Evolutionary conservation across 2,113 vertebrate genomes (phyloP), one percentile per base, ranked within the genome.

Genomic region (Thamnaconus septentrionalis): DNA sequence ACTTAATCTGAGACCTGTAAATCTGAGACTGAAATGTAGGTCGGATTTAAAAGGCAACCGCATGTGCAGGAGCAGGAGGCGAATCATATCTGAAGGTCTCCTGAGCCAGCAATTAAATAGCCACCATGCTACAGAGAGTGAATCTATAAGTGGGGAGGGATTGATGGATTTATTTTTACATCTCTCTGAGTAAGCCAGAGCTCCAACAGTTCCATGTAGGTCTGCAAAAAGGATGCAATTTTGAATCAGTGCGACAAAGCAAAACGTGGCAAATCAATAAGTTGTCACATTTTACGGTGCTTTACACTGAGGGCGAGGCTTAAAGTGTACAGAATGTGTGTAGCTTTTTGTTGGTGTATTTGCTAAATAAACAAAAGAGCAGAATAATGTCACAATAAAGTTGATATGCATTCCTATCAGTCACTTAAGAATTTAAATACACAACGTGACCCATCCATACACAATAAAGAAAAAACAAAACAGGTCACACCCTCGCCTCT

Each of bases 21-120:
- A 58, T 59, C 43, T 45, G 49, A 42, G n/a, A n/a, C n/a, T n/a
- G n/a, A n/a, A n/a, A 69, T 71, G 6, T 74, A 44, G 67, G 66
- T 72, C 56, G 69, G 45, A 48, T 71, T 63, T 55, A 54, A 69
- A 65, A 60, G 40, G 53, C 40, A 55, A 11, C 43, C 3, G 10
- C 41, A 63, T 69, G 47, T 60, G 11, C 3, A 12, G 11, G 39
- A 64, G 50, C 52, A 41, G 43, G 31, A 42, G 9, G 41, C 4
- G 56, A 53, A 44, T 53, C 2, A 47, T 45, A 52, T 6, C 18
- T 31, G 18, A 31, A 31, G n/a, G 6, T 52, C 10, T 4, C 53
- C 7, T 5, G 9, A 49, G 47, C 10, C 42, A 49, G 60, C 10
- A n/a, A 11, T 57, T 18, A 18, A 57, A 64, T 51, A 31, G 49